Evolutionary conservation across 2,797 vertebrate species (phyloP).

Genomic region (Galagoides demidoff): DNA sequence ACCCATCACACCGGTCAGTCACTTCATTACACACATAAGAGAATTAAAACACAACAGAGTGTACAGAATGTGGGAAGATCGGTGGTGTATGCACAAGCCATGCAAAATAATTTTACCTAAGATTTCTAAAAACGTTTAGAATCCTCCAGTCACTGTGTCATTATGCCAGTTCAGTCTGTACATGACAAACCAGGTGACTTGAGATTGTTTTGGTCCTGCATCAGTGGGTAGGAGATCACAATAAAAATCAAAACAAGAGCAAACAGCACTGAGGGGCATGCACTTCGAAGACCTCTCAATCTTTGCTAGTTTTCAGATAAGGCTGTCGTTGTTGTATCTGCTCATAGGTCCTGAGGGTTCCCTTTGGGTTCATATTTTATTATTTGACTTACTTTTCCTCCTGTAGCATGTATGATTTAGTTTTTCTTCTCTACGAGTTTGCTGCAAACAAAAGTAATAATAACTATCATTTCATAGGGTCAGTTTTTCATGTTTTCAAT

Average conservation of each 20-base stretch:
- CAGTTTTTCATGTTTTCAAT: neutral
- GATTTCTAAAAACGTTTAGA: constrained; percentile 12
- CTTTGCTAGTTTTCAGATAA: neutral
- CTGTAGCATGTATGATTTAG: neutral
- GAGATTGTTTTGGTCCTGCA: neutral
- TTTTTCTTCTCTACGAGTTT: constrained; percentile 19
- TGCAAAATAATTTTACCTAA: neutral
- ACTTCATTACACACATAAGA: neutral
- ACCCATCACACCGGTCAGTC: neutral
- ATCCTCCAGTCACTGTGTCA: neutral
- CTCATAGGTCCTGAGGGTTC: neutral
- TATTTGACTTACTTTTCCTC: neutral
- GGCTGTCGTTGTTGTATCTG: neutral
- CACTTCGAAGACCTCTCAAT: neutral
- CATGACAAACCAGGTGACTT: neutral
- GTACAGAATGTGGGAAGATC: neutral
- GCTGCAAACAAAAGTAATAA: neutral
- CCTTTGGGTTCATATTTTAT: neutral
- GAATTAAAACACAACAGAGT: neutral
- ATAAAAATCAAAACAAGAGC: constrained; percentile 29
- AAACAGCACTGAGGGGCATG: neutral
- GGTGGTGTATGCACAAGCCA: neutral
- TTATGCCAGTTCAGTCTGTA: neutral
- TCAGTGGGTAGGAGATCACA: neutral
- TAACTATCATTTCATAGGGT: neutral